Evolutionary conservation across 1,140 invertebrate genomes (phyloP).

Genomic region (Carcinoscorpius rotundicauda): DNA sequence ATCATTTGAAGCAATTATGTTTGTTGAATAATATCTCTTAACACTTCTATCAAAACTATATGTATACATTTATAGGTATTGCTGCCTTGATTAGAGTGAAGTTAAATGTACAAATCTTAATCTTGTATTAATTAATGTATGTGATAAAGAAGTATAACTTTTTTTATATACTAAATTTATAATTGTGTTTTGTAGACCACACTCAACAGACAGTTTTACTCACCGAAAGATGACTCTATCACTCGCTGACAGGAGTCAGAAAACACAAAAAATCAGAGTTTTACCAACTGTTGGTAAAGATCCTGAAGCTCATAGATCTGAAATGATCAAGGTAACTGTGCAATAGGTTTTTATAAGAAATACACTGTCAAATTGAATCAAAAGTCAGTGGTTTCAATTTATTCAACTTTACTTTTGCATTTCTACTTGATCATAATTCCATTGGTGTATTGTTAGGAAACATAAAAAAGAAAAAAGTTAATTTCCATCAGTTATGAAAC

Average conservation of each 20-base stretch:
- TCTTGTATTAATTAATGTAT: slow-evolving; percentile 1
- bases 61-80: no score
- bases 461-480: no score
- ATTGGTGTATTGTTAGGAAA: no score
- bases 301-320: slow-evolving; percentile 78
- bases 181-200: slow-evolving; percentile 44
- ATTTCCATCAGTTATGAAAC: no score
- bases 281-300: slow-evolving; percentile 85
- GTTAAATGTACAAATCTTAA: no score
- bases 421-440: no score
- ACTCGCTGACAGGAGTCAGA: slow-evolving; percentile 89
- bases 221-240: slow-evolving; percentile 98
- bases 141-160: not conserved
- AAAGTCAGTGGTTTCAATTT: not conserved
- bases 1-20: no score
- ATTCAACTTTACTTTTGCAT: no score
- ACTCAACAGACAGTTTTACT: slow-evolving; percentile 96
- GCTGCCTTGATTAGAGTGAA: no score
- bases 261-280: slow-evolving; percentile 92
- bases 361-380: not conserved
- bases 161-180: not conserved
- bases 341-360: slow-evolving; percentile 14
- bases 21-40: no score
- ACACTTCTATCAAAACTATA: no score
- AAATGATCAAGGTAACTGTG: slow-evolving; percentile 66